A percentile compares a stretch with the other conserved stretches of the same genome.
Evolutionary conservation across 2,888 invertebrate species (phyloP).

Genomic region (Deroplatys truncata): DNA sequence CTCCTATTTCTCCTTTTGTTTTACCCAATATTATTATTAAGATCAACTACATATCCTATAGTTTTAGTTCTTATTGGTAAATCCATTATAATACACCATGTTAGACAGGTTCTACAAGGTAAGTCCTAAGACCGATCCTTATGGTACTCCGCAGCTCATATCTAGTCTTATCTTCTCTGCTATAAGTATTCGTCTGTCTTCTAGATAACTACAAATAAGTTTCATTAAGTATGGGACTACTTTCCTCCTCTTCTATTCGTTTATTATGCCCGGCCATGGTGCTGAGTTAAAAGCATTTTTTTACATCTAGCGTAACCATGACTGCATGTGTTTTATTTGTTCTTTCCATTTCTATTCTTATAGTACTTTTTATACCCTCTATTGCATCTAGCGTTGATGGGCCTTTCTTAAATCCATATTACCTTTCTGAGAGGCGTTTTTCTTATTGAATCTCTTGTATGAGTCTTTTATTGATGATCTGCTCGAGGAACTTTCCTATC

Average conservation of each 20-base stretch:
- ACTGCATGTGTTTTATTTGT: no score
- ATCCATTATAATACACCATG: neutral
- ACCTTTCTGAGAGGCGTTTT: no score
- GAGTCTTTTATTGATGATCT: no score
- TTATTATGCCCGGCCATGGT: neutral
- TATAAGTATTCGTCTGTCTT: neutral
- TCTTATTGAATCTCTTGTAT: no score
- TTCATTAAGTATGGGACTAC: neutral
- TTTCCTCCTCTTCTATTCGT: neutral
- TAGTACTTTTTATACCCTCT: no score
- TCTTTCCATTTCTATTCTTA: no score
- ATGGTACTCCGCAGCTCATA: neutral
- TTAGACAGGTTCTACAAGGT: neutral
- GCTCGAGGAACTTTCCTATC: no score
- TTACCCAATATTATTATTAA: neutral
- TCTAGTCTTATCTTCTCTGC: neutral
- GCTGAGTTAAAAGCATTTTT: neutral
- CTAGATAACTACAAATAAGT: neutral
- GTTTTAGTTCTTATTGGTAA: neutral
- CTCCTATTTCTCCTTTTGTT: neutral
- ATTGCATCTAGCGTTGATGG: no score
- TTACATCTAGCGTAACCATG: neutral
- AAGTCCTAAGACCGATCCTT: neutral
- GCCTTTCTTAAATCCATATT: no score
- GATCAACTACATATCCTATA: neutral